These are phyloP conservation scores for Pogonomyrmex californicus DNA, from an alignment of 1,140 invertebrate species.

Conservation along the genomic window DNA sequence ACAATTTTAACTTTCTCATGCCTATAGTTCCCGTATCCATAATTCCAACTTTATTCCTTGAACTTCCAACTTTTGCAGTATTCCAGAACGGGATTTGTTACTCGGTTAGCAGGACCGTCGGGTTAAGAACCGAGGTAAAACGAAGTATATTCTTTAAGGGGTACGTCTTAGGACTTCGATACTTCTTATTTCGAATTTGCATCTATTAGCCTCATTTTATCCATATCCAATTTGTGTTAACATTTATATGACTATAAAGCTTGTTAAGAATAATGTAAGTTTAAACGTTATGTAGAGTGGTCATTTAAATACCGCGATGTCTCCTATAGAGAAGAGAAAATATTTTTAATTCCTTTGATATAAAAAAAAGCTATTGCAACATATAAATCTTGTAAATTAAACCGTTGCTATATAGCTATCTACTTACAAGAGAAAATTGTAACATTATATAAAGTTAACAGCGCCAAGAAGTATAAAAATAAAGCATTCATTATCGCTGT, in stretches of 20 bases:
- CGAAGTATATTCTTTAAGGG: slow-evolving; percentile 42
- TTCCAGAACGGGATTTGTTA: slow-evolving; percentile 60
- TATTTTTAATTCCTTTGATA: neutral
- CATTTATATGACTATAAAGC: slow-evolving; percentile 30
- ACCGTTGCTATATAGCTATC: neutral
- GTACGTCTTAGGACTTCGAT: slow-evolving; percentile 41
- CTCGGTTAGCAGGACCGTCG: slow-evolving; percentile 51
- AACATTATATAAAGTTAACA: slow-evolving; percentile 1
- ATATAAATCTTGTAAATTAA: slow-evolving; percentile 10
- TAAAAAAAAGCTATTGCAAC: neutral
- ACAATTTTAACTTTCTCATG: slow-evolving; percentile 64
- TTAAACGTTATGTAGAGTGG: slow-evolving; percentile 7
- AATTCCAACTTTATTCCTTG: slow-evolving; percentile 62
- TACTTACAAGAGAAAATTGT: neutral
- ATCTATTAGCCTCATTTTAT: slow-evolving; percentile 51
- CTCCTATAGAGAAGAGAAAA: neutral
- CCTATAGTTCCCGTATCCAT: slow-evolving; percentile 60
- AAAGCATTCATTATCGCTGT: neutral
- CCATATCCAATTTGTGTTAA: slow-evolving; percentile 41
- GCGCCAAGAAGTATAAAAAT: neutral
- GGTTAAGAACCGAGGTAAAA: slow-evolving; percentile 48
- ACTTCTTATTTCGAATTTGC: slow-evolving; percentile 46
- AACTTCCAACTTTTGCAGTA: slow-evolving; percentile 59
- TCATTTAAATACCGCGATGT: neutral
- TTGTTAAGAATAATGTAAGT: slow-evolving; percentile 32